A percentile compares a stretch with the other conserved stretches of the same genome.
Evolutionary conservation across 2,888 invertebrate genomes (phyloP).

Genomic region (Parnassius mnemosyne): DNA sequence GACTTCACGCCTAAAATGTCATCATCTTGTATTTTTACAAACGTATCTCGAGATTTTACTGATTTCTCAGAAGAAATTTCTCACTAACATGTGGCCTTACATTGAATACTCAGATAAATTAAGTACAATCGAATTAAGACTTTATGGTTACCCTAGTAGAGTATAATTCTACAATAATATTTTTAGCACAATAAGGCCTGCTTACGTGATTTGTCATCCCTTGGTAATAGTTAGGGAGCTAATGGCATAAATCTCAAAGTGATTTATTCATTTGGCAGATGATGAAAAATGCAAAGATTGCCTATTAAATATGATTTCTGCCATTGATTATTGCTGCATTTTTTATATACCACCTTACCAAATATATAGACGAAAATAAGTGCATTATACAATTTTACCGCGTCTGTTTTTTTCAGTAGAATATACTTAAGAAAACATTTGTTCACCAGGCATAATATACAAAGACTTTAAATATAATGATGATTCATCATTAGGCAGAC

Average conservation of each 20-base stretch:
- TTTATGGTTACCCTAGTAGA: slow-evolving; percentile 24
- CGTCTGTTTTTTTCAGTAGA: no score
- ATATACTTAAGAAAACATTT: no score
- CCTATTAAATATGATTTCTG: no score
- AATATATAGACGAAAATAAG: no score
- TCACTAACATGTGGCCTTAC: slow-evolving; percentile 39
- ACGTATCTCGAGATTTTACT: slow-evolving; percentile 52
- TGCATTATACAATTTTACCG: no score
- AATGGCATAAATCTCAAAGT: slow-evolving; percentile 32
- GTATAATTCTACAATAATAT: slow-evolving; percentile 24
- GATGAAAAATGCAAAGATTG: no score
- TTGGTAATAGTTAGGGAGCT: slow-evolving; percentile 21
- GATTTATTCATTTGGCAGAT: no score
- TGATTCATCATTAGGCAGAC: no score
- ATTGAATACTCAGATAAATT: slow-evolving; percentile 36
- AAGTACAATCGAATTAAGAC: slow-evolving; percentile 15
- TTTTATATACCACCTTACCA: no score
- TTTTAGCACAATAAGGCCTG: slow-evolving; percentile 29
- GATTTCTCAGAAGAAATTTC: slow-evolving; percentile 43
- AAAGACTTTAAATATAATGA: no score
- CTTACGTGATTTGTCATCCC: slow-evolving; percentile 56
- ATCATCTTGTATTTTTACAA: slow-evolving; percentile 60
- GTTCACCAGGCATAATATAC: no score
- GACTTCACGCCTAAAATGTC: slow-evolving; percentile 62
- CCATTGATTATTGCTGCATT: no score